These are phyloP conservation scores for Shargacucullia verbasci DNA, from an alignment of 2,888 invertebrate genomes.

Conservation along the genomic window DNA sequence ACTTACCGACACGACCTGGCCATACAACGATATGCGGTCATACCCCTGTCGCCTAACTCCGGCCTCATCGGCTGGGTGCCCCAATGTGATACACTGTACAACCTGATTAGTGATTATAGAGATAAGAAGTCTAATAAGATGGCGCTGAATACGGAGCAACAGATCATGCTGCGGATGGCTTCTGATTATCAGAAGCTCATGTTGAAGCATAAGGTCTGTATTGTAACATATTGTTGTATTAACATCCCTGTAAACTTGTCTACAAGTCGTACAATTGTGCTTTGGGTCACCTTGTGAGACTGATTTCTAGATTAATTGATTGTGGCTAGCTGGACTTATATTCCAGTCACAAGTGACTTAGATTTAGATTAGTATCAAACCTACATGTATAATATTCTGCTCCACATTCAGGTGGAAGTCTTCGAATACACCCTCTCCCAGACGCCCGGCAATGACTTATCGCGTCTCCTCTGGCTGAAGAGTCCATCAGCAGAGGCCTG, in stretches of 20 bases:
- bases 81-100: slow-evolving; percentile 99
- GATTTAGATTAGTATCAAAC: too few species aligned
- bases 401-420: slow-evolving; percentile 92
- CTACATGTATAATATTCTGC: not conserved
- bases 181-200: slow-evolving; percentile 99
- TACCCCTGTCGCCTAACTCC: slow-evolving; percentile 99
- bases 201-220: slow-evolving; percentile 96
- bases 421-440: slow-evolving; percentile 99
- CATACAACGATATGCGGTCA: slow-evolving; percentile 97
- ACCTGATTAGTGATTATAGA: slow-evolving; percentile 98
- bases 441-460: slow-evolving; percentile 98
- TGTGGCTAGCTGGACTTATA: too few species aligned
- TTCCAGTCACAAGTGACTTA: too few species aligned
- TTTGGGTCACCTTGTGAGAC: too few species aligned
- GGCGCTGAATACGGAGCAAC: slow-evolving; percentile 97
- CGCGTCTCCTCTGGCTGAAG: slow-evolving; percentile 98
- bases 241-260: too few species aligned
- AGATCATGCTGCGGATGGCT: slow-evolving; percentile 99
- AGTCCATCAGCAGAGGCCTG: slow-evolving; percentile 99
- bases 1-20: slow-evolving; percentile 96
- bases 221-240: too few species aligned
- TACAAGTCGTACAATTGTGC: too few species aligned
- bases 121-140: slow-evolving; percentile 96
- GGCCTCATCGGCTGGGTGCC: slow-evolving; percentile 99
- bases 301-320: too few species aligned